Evolutionary conservation across 2,797 vertebrate species (phyloP).

Genomic region (Cyclura pinguis): DNA sequence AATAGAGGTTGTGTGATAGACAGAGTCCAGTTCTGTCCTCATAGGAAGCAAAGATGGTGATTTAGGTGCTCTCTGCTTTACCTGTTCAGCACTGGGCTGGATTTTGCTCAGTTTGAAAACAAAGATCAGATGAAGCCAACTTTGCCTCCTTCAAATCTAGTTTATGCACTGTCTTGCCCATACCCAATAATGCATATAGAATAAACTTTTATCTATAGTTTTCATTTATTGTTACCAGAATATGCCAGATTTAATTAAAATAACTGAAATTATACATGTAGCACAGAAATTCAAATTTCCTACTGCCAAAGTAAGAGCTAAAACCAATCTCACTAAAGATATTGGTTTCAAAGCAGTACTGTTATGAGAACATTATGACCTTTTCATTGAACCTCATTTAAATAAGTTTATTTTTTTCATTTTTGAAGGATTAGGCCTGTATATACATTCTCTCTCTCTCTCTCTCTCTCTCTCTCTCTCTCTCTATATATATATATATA

Average conservation of each 20-base stretch:
- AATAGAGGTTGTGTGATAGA: not conserved
- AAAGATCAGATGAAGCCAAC: not conserved
- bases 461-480: too few species aligned
- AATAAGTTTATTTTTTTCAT: not conserved
- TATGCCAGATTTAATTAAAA: not conserved
- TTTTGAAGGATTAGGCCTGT: slow-evolving; percentile 28
- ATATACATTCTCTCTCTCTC: not conserved
- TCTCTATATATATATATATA: too few species aligned
- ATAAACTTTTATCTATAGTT: not conserved
- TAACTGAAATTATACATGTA: not conserved
- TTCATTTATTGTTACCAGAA: not conserved
- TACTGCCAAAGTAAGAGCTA: not conserved
- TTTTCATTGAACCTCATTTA: slow-evolving; percentile 17
- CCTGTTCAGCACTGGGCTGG: not conserved
- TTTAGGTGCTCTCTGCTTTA: not conserved
- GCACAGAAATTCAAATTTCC: not conserved
- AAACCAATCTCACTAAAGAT: not conserved
- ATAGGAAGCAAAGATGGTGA: not conserved
- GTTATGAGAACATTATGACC: slow-evolving; percentile 1
- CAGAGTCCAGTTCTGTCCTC: not conserved
- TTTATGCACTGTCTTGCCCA: not conserved
- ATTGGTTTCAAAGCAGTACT: not conserved
- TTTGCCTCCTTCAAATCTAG: not conserved
- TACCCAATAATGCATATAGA: not conserved
- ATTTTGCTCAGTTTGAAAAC: too few species aligned